Conservation (phyloP, 2,797 vertebrate species). For the Amblyopsis hoosieri region DNA sequence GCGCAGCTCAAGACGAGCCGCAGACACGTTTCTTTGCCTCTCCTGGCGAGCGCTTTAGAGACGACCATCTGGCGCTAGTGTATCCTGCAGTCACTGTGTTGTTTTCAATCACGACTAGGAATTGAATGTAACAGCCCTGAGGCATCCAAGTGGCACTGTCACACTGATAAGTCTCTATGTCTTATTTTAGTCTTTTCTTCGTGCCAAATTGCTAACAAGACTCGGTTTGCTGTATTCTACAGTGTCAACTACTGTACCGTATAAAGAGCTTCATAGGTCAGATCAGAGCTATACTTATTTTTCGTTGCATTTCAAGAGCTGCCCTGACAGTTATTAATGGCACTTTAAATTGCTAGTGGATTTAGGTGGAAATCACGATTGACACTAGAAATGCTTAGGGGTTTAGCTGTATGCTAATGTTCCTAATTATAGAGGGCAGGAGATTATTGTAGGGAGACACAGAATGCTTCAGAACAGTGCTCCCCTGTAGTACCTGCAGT, state of each 20-base stretch:
- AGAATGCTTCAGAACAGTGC: slow-evolving; percentile 33
- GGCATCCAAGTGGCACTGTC: slow-evolving; percentile 43
- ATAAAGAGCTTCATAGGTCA: slow-evolving; percentile 28
- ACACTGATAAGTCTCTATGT: slow-evolving; percentile 55
- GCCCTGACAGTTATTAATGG: slow-evolving; percentile 48
- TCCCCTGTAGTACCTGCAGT: slow-evolving; percentile 19
- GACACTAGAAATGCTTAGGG: slow-evolving; percentile 42
- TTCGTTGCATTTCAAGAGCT: slow-evolving; percentile 52
- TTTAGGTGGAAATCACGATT: slow-evolving; percentile 58
- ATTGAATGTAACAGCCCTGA: slow-evolving; percentile 57
- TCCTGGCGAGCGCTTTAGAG: slow-evolving; percentile 15
- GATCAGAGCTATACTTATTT: slow-evolving; percentile 50
- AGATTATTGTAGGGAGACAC: slow-evolving; percentile 38
- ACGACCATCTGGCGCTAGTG: slow-evolving; percentile 48
- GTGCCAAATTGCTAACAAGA: slow-evolving; percentile 46
- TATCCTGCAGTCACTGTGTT: slow-evolving; percentile 48
- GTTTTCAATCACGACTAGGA: slow-evolving; percentile 65
- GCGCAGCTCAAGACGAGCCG: slow-evolving; percentile 34
- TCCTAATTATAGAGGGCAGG: slow-evolving; percentile 62
- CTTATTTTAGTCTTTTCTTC: slow-evolving; percentile 44
- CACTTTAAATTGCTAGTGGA: slow-evolving; percentile 41
- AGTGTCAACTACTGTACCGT: slow-evolving; percentile 29
- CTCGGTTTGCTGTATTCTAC: slow-evolving; percentile 27
- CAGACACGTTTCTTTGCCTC: background rate
- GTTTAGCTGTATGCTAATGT: slow-evolving; percentile 36